Evolutionary conservation across 2,113 vertebrate genomes (phyloP).

Genomic region (Sus scrofa): T2T-Sscrofa CM000829.6:37230001-37230500

Average conservation of each 20-base stretch:
- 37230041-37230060: not conserved
- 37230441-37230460: not conserved
- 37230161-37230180: not conserved
- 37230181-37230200: not conserved
- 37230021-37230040: not conserved
- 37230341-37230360: no score
- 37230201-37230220: no score
- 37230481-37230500: conserved; percentile 6
- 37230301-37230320: no score
- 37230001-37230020: not conserved
- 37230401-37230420: not conserved
- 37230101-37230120: not conserved
- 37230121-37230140: not conserved
- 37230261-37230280: no score
- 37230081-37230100: not conserved
- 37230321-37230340: no score
- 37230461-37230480: not conserved
- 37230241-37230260: no score
- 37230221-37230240: no score
- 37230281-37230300: no score
- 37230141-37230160: not conserved
- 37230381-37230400: not conserved
- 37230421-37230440: not conserved
- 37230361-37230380: not conserved
- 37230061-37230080: not conserved